Conservation (phyloP, 2,113 vertebrate genomes). For the Peromyscus polionotus region DNA sequence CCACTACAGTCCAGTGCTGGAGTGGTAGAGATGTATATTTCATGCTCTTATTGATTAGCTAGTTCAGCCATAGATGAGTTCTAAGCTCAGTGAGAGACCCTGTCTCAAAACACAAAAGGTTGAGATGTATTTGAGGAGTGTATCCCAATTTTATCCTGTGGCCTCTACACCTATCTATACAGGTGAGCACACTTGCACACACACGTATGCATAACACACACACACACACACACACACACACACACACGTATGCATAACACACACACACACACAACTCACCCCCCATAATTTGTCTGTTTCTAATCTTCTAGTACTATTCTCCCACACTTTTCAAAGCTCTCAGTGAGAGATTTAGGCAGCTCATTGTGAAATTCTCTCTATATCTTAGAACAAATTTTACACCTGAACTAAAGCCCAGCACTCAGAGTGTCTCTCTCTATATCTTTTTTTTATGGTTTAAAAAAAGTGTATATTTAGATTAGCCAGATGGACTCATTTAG, state of each 20-base stretch:
- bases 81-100: neutral
- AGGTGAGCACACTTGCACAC: neutral
- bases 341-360: neutral
- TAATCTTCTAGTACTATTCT: conserved; percentile 7
- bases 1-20: neutral
- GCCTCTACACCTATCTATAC: neutral
- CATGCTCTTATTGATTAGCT: neutral
- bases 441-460: no score
- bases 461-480: neutral
- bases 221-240: neutral
- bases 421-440: neutral
- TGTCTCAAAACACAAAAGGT: neutral
- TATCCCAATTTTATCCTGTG: neutral
- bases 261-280: neutral
- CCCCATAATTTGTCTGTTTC: neutral
- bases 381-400: neutral
- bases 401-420: neutral
- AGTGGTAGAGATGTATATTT: no score
- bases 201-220: neutral
- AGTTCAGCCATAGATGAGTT: neutral
- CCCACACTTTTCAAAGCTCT: neutral
- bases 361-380: conserved; percentile 22
- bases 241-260: neutral
- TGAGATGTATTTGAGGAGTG: neutral
- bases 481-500: neutral